These are phyloP conservation scores for Nycticorax nycticorax DNA, from an alignment of 2,113 vertebrate species.

Conservation along the genomic window DNA sequence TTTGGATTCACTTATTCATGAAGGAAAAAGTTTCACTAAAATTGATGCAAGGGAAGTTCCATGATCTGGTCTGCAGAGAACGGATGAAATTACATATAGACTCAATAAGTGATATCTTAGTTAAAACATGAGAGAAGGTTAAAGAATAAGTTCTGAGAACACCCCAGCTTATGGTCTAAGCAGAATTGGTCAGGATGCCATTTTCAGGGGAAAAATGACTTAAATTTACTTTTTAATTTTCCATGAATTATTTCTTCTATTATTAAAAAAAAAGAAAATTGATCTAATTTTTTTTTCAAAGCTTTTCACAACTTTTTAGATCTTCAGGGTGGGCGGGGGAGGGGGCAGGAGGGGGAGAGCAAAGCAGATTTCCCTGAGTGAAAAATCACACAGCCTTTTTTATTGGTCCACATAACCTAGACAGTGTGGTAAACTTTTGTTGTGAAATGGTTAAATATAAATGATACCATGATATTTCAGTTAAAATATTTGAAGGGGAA, in stretches of 20 bases:
- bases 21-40: not conserved
- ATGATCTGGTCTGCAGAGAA: not conserved
- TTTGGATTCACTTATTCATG: not conserved
- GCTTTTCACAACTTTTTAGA: not conserved
- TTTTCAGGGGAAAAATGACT: not conserved
- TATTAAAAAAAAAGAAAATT: not conserved
- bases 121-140: not conserved
- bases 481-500: not conserved
- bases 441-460: not conserved
- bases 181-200: not conserved
- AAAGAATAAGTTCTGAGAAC: not conserved
- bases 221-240: not conserved
- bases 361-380: not conserved
- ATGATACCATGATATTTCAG: not conserved
- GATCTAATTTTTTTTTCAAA: not conserved
- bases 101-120: not conserved
- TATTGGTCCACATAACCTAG: not conserved
- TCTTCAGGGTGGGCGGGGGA: too few relatives aligned
- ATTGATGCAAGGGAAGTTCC: not conserved
- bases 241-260: not conserved
- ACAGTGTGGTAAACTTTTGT: accelerated
- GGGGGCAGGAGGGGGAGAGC: too few relatives aligned
- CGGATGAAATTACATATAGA: not conserved
- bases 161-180: not conserved
- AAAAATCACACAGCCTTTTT: not conserved